phyloP scores from a whole-genome alignment of 2,888 invertebrate species.

The Gymnocheta viridis region DNA sequence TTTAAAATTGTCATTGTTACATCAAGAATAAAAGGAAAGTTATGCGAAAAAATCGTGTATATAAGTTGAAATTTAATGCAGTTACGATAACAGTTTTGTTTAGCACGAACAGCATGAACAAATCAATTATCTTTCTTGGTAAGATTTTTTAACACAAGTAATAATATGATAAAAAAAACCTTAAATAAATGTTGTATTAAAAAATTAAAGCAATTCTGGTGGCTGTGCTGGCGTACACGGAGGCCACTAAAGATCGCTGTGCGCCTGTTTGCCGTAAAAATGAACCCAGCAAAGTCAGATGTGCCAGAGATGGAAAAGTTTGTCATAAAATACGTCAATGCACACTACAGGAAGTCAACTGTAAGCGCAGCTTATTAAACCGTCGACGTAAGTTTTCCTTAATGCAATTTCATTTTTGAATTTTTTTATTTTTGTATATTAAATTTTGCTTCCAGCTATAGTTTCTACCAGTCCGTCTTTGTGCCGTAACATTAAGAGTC shows the following conservation, averaged over 20 bases:
- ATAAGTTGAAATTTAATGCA: not conserved
- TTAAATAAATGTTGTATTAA: not conserved
- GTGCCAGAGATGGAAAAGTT: constrained; percentile 69
- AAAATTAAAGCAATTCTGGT: constrained; percentile 7
- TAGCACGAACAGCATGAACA: constrained; percentile 64
- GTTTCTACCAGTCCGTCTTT: not conserved
- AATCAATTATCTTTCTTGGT: constrained; percentile 45
- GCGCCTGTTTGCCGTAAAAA: constrained; percentile 67
- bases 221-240: constrained; percentile 46
- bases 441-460: constrained; percentile 1
- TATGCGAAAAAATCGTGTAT: not conserved
- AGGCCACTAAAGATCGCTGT: constrained; percentile 5
- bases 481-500: constrained; percentile 51
- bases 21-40: not conserved
- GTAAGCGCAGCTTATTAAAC: constrained; percentile 49
- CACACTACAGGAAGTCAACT: constrained; percentile 74
- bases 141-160: not conserved
- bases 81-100: constrained; percentile 2
- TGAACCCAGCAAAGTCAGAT: constrained; percentile 66
- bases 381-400: constrained; percentile 33
- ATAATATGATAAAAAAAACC: not conserved
- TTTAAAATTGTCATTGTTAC: not conserved
- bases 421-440: constrained; percentile 17
- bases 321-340: constrained; percentile 73
- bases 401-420: not conserved